Percentiles rank a stretch among this genome's conserved stretches.
Conservation (phyloP, 2,113 vertebrate genomes). For the Motacilla alba region DNA sequence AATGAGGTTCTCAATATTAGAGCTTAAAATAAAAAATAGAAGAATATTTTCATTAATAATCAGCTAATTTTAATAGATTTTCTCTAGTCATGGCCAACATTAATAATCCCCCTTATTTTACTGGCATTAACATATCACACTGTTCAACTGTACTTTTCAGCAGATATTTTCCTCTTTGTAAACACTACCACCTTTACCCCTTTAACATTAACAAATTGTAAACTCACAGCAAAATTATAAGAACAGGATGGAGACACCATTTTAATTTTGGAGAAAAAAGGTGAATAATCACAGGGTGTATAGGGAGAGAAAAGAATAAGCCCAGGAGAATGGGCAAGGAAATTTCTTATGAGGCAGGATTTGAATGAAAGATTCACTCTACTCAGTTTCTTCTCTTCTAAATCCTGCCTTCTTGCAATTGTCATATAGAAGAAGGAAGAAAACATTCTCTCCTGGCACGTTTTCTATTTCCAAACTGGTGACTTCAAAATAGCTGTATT, state of each 20-base stretch:
- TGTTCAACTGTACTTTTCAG: neutral
- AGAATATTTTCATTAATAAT: neutral
- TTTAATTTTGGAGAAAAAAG: neutral
- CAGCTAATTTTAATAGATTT: neutral
- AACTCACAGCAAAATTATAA: neutral
- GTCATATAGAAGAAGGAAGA: neutral
- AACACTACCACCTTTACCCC: neutral
- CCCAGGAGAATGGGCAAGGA: neutral
- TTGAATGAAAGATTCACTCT: neutral
- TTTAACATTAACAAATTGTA: neutral
- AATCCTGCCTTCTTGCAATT: neutral
- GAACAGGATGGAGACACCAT: neutral
- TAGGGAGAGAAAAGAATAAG: neutral
- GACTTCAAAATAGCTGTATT: neutral
- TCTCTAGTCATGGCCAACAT: neutral
- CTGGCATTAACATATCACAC: neutral
- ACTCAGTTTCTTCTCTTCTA: neutral
- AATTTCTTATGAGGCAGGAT: neutral
- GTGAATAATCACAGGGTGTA: neutral
- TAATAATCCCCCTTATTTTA: neutral
- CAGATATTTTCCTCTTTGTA: neutral
- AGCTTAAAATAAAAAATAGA: neutral
- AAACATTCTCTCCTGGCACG: neutral
- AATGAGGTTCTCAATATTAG: neutral
- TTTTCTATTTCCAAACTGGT: neutral